Evolutionary conservation across 2,888 invertebrate genomes (phyloP), one percentile per base, ranked within the genome.

Genomic region (Ormyrus pomaceus): DNA sequence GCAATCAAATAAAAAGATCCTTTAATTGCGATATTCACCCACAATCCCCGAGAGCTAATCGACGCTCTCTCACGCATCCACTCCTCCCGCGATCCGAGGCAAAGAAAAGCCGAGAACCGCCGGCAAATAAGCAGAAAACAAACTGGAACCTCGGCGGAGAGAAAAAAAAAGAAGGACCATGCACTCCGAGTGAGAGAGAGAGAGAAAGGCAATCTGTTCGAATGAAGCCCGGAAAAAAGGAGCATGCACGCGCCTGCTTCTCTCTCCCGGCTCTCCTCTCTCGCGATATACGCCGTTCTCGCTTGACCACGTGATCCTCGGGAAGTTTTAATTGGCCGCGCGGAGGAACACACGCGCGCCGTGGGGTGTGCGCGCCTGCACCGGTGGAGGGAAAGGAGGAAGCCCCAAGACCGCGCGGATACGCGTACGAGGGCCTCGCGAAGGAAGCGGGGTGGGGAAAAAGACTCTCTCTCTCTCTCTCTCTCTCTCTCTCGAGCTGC

Each of bases 261-360:
- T 66, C 74, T 73, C 73, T 13, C 10, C 10, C 46, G 10, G 46
- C 34, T 34, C 34, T 68, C 76, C 55, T 70, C 68, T 77, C 64
- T 56, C 56, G 61, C 70, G 70, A 70, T 77, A 61, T 68, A 50
- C 45, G 45, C 65, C 50, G n/a, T 77, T 56, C 58, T 10, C n/a
- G 64, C 13, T 19, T 78, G 74, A 84, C 86, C 89, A 88, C 89
- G 89, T 88, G 90, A 89, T 85, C 87, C 80, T 85, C 80, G 86
- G 88, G 83, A 87, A 86, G 86, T 90, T 90, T 90, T 90, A 90
- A 90, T 90, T 90, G 90, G 90, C 86, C 86, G 87, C 86, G 86
- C 84, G 64, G 76, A 82, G 61, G 69, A 77, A 65, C 74, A 70
- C 74, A 71, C 75, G 59, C 53, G 64, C 53, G 77, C 53, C 58